Evolutionary conservation across 2,113 vertebrate genomes (phyloP), one percentile per base, ranked within the genome.

Genomic region (Australoheros scitulus): DNA sequence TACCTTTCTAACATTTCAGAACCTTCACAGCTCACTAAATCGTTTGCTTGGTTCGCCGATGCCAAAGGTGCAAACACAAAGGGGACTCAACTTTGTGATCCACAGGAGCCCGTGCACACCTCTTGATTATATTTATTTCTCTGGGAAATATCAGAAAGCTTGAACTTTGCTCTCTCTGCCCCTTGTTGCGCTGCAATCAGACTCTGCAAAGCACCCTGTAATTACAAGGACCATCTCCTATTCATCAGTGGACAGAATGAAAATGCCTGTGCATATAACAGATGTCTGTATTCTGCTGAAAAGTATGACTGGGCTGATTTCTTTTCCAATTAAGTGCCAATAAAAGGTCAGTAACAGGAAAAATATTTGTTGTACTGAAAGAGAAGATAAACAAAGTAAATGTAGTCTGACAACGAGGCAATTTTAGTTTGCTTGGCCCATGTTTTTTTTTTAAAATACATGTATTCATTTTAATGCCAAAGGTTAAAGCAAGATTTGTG

Each of bases 71-170:
- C 59, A 38, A 34, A 75, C 84, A 76, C 79, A 83, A 80, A 84
- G 57, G 43, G 5, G 79, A 86, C 77, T 77, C 22, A 50, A 86
- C 83, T 78, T 75, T 77, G 74, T 87, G 85, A 86, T 76, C 74
- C 11, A 58, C 70, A 11, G 65, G 56, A 58, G 57, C 59, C 22
- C 2, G 10, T 59, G 61, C 77, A 75, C 87, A 87, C 85, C 87
- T 90, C 60, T 87, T 41, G 70, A 88, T 89, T 86, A 77, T 92
- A 92, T 93, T 93, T 93, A 89, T 91, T 91, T 93, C 82, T 85
- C 76, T 47, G 47, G 64, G 65, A 92, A 92, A 94, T 90, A 92
- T 91, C 87, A 92, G 83, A 88, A 85, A 87, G 84, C 86, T 87
- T 87, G 86, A 93, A 86, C 89, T 87, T 76, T 88, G 81, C 83